Evolutionary conservation across 1,140 invertebrate species (phyloP), one percentile per base, ranked within the genome.

Genomic region (Leptopilina clavipes): DNA sequence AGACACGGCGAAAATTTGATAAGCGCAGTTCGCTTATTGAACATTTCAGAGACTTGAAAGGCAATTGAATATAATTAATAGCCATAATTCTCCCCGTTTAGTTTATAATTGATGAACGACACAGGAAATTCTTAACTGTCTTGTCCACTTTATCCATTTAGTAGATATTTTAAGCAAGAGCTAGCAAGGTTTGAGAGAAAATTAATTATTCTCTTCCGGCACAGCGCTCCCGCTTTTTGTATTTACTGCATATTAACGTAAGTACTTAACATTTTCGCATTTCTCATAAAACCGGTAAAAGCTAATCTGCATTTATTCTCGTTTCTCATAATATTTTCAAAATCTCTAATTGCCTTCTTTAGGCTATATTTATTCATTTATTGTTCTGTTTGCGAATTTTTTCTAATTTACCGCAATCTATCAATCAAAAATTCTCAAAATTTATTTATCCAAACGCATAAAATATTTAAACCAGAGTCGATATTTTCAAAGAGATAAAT

Each of bases 81-180:
- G 56, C 18, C 25, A 2, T 65, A 37, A 65, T 31, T 25, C 14
- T 65, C 56, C 19, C 14, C 56, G 56, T 65, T 65, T 65, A 65
- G 25, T 65, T 65, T 31, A 65, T 14, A 65, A 22, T 65, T 65
- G 56, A 65, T 65, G 56, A 65, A 65, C 56, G 56, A 65, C 25
- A 65, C 56, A 25, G 56, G 56, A 65, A 65, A 65, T 31, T 65
- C 56, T 31, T 65, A 65, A 31, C 56, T 65, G 56, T 37, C 56
- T 65, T 65, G 56, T 65, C 56, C 56, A 65, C 56, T 65, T n/a
- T 31, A 65, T 65, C 56, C 22, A 37, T 65, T 65, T 65, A 65
- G 22, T 31, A 31, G 25, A 31, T 65, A 65, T 65, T 65, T 31
- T 25, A 65, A 65, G 56, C 56, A 31, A 14, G 22, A 65, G 25